These are phyloP conservation scores for Lycaon pictus DNA, from an alignment of 2,113 vertebrate genomes.

Conservation along the genomic window DNA sequence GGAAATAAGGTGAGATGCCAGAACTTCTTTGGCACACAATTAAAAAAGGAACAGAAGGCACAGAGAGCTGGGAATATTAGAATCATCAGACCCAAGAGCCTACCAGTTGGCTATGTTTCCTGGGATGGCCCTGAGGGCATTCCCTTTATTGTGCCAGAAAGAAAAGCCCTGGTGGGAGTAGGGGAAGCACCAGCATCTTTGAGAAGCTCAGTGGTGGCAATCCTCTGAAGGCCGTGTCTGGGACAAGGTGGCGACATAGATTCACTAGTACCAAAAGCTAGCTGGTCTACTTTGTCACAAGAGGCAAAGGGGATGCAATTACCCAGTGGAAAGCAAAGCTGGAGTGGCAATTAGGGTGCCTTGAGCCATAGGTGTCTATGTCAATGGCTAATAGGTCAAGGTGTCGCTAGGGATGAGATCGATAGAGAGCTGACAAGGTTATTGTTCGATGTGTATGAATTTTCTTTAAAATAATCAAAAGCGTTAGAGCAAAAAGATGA, in stretches of 20 bases:
- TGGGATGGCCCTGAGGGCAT: neutral
- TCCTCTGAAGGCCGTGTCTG: neutral
- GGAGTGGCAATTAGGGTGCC: neutral
- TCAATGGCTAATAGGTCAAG: neutral
- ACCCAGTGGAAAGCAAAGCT: neutral
- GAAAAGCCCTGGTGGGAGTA: neutral
- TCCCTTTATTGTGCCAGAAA: neutral
- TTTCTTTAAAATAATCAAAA: neutral
- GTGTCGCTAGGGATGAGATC: neutral
- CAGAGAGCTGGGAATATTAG: neutral
- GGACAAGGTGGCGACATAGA: neutral
- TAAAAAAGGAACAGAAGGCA: neutral
- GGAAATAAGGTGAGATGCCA: neutral
- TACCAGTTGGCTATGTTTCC: neutral
- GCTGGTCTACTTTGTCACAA: too few relatives aligned
- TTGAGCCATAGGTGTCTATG: neutral
- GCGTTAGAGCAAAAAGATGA: neutral
- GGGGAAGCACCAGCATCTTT: neutral
- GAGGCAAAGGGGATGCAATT: neutral
- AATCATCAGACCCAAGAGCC: neutral
- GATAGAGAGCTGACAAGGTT: neutral
- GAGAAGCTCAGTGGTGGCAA: neutral
- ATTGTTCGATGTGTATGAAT: neutral
- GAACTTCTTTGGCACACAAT: neutral
- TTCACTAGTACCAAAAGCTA: neutral